Conservation (phyloP, 2,797 vertebrate species). For the Gymnocypris eckloni region DNA sequence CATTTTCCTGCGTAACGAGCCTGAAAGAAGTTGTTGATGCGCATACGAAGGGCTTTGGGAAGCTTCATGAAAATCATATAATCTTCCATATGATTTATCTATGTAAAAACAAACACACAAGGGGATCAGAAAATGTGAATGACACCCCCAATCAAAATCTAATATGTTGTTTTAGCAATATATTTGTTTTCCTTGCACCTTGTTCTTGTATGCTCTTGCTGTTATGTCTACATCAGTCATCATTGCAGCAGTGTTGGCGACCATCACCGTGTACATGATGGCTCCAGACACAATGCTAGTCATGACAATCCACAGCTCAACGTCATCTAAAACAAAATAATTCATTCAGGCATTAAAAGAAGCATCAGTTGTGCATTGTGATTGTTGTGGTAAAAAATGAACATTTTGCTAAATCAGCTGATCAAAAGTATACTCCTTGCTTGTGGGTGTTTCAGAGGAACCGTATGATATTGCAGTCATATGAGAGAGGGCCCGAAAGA, state of each 20-base stretch:
- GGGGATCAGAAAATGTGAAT: not conserved
- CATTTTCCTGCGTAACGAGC: constrained; percentile 78
- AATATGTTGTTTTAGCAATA: not conserved
- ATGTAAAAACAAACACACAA: constrained; percentile 21
- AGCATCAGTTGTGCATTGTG: not conserved
- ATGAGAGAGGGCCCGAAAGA: constrained; percentile 82
- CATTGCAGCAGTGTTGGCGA: constrained; percentile 80
- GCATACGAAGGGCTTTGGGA: constrained; percentile 77
- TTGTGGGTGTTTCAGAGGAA: constrained; percentile 80
- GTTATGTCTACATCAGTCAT: constrained; percentile 78
- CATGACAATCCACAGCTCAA: constrained; percentile 83
- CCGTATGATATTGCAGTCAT: constrained; percentile 83
- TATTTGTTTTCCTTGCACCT: constrained; percentile 67
- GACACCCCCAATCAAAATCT: not conserved
- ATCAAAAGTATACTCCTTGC: constrained; percentile 68
- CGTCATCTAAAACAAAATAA: constrained; percentile 70
- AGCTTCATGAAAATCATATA: constrained; percentile 84
- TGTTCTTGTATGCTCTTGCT: constrained; percentile 80
- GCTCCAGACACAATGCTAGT: constrained; percentile 83
- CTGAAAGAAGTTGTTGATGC: constrained; percentile 79
- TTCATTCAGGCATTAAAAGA: not conserved
- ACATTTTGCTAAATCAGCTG: constrained; percentile 7
- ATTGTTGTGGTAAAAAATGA: not conserved
- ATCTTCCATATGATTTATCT: constrained; percentile 81
- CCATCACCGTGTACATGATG: constrained; percentile 82